phyloP scores from a whole-genome alignment of 2,113 vertebrate species.

The Callochromis pleurospilus region DNA sequence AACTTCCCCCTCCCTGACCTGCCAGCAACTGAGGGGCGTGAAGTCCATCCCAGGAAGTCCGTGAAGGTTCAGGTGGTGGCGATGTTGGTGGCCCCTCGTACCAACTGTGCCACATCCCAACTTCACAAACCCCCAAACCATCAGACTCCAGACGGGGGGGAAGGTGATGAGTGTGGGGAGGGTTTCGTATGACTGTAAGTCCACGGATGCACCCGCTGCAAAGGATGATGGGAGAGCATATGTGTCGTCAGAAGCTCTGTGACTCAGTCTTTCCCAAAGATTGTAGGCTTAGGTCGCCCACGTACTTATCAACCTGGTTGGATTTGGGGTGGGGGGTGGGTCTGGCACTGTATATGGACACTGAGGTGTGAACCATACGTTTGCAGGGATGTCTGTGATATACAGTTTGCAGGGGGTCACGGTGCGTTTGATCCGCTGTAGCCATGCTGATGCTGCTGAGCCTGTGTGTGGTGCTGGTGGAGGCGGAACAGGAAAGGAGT shows the following conservation, averaged over 20 bases:
- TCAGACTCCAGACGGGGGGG: neutral
- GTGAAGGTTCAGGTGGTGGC: neutral
- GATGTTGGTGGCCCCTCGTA: slow-evolving; percentile 17
- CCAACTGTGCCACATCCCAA: neutral
- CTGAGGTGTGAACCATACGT: slow-evolving; percentile 50
- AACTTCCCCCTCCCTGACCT: neutral
- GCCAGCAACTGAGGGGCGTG: neutral
- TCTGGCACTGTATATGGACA: slow-evolving; percentile 58
- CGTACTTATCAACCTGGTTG: neutral
- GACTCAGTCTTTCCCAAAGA: slow-evolving; percentile 18
- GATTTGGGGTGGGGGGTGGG: neutral
- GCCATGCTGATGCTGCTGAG: slow-evolving; percentile 67
- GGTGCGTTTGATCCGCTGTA: slow-evolving; percentile 37
- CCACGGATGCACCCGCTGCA: neutral
- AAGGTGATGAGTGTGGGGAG: neutral
- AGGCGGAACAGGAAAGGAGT: neutral
- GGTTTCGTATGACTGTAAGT: slow-evolving; percentile 8
- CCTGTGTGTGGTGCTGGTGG: slow-evolving; percentile 56
- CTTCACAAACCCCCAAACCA: neutral
- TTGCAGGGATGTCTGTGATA: slow-evolving; percentile 36
- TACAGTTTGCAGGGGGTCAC: slow-evolving; percentile 14
- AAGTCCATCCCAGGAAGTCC: slow-evolving; percentile 16
- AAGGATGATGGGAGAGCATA: neutral
- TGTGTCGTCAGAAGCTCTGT: slow-evolving; percentile 29
- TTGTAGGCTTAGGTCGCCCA: neutral